Evolutionary conservation across 1,140 invertebrate genomes (phyloP).

Genomic region (Linepithema humile): DNA sequence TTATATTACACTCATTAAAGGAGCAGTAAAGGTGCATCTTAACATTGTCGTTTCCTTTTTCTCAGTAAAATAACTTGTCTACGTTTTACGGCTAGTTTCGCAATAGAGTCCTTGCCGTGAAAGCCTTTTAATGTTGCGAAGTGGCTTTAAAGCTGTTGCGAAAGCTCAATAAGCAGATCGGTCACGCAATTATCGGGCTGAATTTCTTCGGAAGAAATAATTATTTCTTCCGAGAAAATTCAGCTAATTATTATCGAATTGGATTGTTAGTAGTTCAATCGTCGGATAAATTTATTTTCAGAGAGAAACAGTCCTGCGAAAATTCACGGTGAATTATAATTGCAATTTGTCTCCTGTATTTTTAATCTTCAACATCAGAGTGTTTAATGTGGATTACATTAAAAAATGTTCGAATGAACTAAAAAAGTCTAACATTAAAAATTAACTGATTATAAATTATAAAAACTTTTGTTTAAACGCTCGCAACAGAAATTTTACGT

Average conservation of each 20-base stretch:
- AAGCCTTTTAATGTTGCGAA: slow-evolving; percentile 26
- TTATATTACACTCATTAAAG: slow-evolving; percentile 29
- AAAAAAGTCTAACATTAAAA: background rate
- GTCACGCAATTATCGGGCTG: slow-evolving; percentile 10
- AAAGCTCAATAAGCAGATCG: slow-evolving; percentile 4
- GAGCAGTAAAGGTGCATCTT: background rate
- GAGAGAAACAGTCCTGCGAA: background rate
- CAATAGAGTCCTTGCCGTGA: background rate
- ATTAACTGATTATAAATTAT: slow-evolving; percentile 10
- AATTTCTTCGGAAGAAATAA: slow-evolving; percentile 15
- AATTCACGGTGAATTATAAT: no score
- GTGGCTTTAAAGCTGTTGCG: background rate
- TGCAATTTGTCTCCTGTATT: background rate
- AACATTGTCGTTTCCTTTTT: background rate
- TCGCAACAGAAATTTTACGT: background rate
- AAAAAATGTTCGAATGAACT: background rate
- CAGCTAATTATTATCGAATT: background rate
- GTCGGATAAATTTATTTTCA: background rate
- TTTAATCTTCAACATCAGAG: background rate
- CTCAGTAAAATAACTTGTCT: background rate
- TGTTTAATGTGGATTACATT: background rate
- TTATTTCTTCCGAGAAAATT: slow-evolving; percentile 18
- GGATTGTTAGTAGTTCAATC: slow-evolving; percentile 27
- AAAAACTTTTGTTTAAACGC: background rate
- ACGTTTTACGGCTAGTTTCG: slow-evolving; percentile 24